Evolutionary conservation across 1,140 invertebrate genomes (phyloP), one percentile per base, ranked within the genome.

Genomic region (Heliconius melpomene): DNA sequence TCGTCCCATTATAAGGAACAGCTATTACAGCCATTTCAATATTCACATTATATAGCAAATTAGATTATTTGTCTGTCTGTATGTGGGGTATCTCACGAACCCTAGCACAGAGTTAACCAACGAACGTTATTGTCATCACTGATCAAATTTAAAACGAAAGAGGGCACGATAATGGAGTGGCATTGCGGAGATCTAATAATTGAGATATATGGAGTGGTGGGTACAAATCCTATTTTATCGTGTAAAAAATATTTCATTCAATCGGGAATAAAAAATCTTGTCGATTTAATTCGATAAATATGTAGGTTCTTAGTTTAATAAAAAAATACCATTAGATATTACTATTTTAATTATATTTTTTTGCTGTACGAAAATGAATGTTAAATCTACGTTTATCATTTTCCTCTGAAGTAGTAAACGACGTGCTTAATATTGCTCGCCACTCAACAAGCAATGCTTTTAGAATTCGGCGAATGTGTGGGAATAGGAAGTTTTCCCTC

Each of bases 81-180:
- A 79, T 82, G 82, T 72, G 54, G 57, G 74, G 74, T 60, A 77
- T 36, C 77, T 60, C 77, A 40, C 60, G 52, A 57, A 46, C 75
- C 81, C 71, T 76, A 77, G 79, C 80, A 79, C 66, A 32, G 79
- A 80, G 75, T 81, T 83, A 87, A 86, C 81, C 80, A 85, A 86
- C 77, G 77, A 73, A 73, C 66, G 75, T 60, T 84, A 85, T 86
- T 84, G 86, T 83, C 74, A 78, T 76, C 77, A 74, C 76, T 87
- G 83, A 88, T 84, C 86, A 75, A 84, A 82, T 87, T 87, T 85
- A 81, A 78, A 81, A 79, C 72, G 80, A 85, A 78, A 78, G 77
- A 73, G 77, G 77, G 71, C 70, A 73, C 71, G 32, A 78, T 83
- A 84, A 80, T 78, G 82, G 74, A 71, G 40, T 29, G 77, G 54